A percentile compares a stretch with the other conserved stretches of the same genome.
Conservation (phyloP, 2,797 vertebrate species). For the Micromesistius poutassou region DNA sequence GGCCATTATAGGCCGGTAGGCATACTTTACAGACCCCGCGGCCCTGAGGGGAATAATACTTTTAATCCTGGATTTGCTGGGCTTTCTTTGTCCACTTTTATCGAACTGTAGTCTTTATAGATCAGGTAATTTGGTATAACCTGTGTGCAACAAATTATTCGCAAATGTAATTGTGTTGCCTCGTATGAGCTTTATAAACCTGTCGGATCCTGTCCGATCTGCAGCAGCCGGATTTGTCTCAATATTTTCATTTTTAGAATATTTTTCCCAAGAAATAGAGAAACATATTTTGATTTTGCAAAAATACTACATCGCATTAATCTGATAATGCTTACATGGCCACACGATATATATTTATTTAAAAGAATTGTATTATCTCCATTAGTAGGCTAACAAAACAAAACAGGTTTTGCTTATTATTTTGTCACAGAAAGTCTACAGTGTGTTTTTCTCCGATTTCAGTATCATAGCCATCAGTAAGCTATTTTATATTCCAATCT, state of each 20-base stretch:
- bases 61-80: too few relatives aligned
- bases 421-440: background rate
- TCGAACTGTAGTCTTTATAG: background rate
- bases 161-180: background rate
- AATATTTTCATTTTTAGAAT: background rate
- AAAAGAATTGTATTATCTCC: too few relatives aligned
- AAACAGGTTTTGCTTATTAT: too few relatives aligned
- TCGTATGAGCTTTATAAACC: too few relatives aligned
- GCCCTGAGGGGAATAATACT: background rate
- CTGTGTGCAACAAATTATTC: background rate
- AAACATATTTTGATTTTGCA: background rate
- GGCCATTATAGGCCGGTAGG: background rate
- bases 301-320: background rate
- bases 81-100: background rate
- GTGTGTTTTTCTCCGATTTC: background rate
- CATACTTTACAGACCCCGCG: background rate
- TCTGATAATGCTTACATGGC: background rate
- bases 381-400: too few relatives aligned
- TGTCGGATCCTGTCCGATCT: too few relatives aligned
- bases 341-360: background rate
- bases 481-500: background rate
- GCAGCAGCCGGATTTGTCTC: too few relatives aligned
- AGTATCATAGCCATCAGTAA: background rate
- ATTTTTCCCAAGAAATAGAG: background rate
- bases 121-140: background rate